These are phyloP conservation scores for Dendrophyllia cribrosa DNA, from an alignment of 64 coral and sea anemone genomes.

Conservation along the genomic window DNA sequence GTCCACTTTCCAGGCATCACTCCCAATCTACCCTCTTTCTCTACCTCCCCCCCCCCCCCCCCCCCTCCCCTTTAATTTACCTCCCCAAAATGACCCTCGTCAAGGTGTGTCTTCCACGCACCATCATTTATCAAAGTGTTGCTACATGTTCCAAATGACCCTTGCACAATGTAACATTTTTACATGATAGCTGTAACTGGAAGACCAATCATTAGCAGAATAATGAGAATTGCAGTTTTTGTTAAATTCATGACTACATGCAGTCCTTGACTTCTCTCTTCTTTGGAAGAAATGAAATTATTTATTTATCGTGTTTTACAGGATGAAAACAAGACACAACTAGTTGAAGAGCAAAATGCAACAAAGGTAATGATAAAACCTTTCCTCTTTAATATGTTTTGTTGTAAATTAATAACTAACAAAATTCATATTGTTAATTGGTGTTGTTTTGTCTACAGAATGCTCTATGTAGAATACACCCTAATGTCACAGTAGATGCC, in stretches of 20 bases:
- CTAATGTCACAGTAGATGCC: slow-evolving; percentile 45
- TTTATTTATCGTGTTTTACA: neutral
- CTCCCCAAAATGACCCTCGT: no score
- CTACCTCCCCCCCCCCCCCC: no score
- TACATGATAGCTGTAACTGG: no score
- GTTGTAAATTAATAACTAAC: neutral
- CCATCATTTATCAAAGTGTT: no score
- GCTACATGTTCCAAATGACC: no score
- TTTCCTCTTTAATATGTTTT: neutral
- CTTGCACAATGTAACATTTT: no score
- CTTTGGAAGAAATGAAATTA: neutral
- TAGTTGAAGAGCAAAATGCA: slow-evolving; percentile 37
- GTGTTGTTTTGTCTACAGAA: slow-evolving; percentile 35
- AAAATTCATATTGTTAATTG: no score
- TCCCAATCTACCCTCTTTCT: no score
- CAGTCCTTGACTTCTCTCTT: neutral
- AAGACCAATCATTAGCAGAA: no score
- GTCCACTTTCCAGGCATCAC: neutral
- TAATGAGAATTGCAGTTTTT: neutral
- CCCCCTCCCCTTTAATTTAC: no score
- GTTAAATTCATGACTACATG: neutral
- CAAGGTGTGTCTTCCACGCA: no score
- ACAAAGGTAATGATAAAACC: slow-evolving; percentile 17
- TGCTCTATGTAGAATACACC: slow-evolving; percentile 42
- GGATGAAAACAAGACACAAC: slow-evolving; percentile 33